phyloP scores from a whole-genome alignment of 2,888 invertebrate genomes.

The Rhagium mordax region DNA sequence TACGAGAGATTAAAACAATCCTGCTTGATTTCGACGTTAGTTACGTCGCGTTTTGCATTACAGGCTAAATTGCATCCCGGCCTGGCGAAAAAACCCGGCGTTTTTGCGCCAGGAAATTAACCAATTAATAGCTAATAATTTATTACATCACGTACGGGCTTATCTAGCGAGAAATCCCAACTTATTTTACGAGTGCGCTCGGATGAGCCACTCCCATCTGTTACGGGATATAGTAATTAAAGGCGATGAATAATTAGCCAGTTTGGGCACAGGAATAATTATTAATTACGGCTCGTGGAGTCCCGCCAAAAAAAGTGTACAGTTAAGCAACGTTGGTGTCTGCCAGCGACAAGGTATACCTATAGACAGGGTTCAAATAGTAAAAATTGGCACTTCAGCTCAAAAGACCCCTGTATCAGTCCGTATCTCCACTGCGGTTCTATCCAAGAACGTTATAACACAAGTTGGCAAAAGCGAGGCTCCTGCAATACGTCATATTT shows the following conservation, averaged over 20 bases:
- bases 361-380: no score
- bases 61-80: not conserved
- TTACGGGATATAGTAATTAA: constrained; percentile 9
- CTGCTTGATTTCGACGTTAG: not conserved
- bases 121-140: constrained; percentile 17
- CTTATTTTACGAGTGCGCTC: not conserved
- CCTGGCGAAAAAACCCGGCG: not conserved
- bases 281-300: not conserved
- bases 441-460: no score
- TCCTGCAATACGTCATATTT: not conserved
- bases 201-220: constrained; percentile 5
- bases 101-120: not conserved
- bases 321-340: no score
- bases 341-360: no score
- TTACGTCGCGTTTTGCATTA: not conserved
- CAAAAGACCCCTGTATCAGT: no score
- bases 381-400: no score
- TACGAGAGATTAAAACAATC: not conserved
- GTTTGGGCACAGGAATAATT: not conserved
- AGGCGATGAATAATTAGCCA: constrained; percentile 9
- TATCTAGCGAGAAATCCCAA: constrained; percentile 20
- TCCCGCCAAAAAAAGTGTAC: not conserved
- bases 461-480: no score
- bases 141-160: not conserved
- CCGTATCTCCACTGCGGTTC: no score